These are phyloP conservation scores for Oreochromis grahami DNA, from an alignment of 2,797 vertebrate genomes.

Conservation along the genomic window DNA sequence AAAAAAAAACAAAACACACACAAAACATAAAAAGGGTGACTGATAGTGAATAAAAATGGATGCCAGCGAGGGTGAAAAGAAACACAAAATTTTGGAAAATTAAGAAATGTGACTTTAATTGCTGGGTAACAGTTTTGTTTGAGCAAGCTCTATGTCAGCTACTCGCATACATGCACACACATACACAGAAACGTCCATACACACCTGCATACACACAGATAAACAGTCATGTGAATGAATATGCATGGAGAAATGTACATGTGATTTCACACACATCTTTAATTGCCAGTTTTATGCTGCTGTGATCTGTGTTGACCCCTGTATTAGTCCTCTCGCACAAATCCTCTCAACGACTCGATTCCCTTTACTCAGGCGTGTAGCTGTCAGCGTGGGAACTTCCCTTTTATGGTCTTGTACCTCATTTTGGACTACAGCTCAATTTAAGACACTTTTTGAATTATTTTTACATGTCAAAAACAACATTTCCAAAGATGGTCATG, in stretches of 20 bases:
- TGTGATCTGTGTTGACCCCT: constrained; percentile 34
- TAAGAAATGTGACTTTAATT: constrained; percentile 69
- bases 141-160: constrained; percentile 37
- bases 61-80: not conserved
- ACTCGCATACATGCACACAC: not conserved
- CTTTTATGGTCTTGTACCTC: constrained; percentile 21
- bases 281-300: constrained; percentile 57
- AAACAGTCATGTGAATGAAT: constrained; percentile 50
- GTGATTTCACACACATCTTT: constrained; percentile 52
- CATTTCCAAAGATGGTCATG: constrained; percentile 20
- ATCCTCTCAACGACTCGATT: constrained; percentile 20
- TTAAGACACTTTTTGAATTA: constrained; percentile 41
- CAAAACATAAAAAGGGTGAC: not conserved
- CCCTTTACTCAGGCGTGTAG: constrained; percentile 6
- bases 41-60: not conserved
- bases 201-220: constrained; percentile 1
- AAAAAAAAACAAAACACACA: not conserved
- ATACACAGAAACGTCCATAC: not conserved
- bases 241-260: constrained; percentile 41
- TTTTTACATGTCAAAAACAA: constrained; percentile 37
- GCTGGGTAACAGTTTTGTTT: constrained; percentile 56
- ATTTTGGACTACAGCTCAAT: constrained; percentile 46
- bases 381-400: constrained; percentile 28
- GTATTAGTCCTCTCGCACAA: constrained; percentile 5
- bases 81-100: constrained; percentile 41